Conservation (phyloP, 1,140 invertebrate species). For the Notospermus geniculatus region DNA sequence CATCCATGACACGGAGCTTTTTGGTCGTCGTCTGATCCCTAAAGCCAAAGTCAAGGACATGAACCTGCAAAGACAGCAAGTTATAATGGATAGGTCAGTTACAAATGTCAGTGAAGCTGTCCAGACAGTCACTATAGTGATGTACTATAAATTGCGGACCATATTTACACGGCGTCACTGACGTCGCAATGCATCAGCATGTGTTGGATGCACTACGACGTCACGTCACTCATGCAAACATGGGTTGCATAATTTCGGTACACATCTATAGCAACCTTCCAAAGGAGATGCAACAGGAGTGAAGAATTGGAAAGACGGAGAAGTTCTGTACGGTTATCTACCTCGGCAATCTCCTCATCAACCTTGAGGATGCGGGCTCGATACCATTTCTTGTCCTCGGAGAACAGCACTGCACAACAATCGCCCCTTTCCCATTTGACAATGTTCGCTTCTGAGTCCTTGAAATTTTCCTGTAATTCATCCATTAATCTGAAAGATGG, state of each 20-base stretch:
- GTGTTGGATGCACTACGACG: no score
- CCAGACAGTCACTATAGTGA: not conserved
- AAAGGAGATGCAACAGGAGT: no score
- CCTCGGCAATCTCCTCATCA: not conserved
- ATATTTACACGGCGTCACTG: no score
- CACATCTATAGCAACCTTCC: no score
- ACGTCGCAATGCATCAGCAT: no score
- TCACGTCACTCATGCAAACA: no score
- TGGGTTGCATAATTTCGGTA: no score
- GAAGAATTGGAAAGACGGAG: no score
- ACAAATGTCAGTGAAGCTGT: not conserved
- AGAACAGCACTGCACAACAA: not conserved
- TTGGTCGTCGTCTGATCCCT: not conserved
- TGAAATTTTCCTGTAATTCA: not conserved
- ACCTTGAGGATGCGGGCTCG: slow-evolving; percentile 6
- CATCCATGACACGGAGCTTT: not conserved
- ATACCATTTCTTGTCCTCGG: slow-evolving; percentile 6
- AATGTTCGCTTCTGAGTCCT: not conserved
- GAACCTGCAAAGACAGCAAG: slow-evolving; percentile 5
- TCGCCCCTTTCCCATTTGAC: slow-evolving; percentile 8
- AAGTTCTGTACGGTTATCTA: no score
- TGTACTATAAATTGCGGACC: no score
- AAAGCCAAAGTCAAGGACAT: slow-evolving; percentile 5
- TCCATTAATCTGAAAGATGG: slow-evolving; percentile 2
- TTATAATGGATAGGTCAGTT: not conserved